Evolutionary conservation across 2,797 vertebrate species (phyloP).

Genomic region (Pipistrellus pygmaeus): DNA sequence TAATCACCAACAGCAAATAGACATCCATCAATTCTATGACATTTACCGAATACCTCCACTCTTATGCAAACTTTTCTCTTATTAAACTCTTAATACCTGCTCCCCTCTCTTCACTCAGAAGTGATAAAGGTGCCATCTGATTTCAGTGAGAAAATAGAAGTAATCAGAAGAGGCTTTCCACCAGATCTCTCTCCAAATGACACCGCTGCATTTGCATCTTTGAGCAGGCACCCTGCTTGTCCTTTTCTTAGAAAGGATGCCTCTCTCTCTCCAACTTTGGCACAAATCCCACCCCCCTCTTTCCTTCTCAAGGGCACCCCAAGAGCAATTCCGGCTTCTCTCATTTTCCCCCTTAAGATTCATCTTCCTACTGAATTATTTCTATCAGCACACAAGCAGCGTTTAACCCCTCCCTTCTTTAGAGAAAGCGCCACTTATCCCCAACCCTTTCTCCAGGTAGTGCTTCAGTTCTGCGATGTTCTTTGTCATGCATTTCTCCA

Average conservation of each 20-base stretch:
- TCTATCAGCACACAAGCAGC: not conserved
- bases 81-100: not conserved
- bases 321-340: not conserved
- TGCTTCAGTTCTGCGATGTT: not conserved
- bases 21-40: not conserved
- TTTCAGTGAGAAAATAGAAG: not conserved
- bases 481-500: not conserved
- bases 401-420: not conserved
- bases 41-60: not conserved
- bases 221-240: not conserved
- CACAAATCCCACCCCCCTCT: not conserved
- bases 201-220: not conserved
- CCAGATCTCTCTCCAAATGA: not conserved
- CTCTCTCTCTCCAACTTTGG: not conserved
- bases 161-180: not conserved
- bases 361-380: not conserved
- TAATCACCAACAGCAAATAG: not conserved
- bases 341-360: not conserved
- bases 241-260: not conserved
- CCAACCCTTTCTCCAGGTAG: not conserved
- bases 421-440: not conserved
- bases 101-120: not conserved
- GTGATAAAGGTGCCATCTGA: not conserved
- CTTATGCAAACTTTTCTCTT: not conserved
- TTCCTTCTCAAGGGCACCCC: not conserved